phyloP scores from a whole-genome alignment of 92 coral and sea anemone species.

The Siderastrea siderea region DNA sequence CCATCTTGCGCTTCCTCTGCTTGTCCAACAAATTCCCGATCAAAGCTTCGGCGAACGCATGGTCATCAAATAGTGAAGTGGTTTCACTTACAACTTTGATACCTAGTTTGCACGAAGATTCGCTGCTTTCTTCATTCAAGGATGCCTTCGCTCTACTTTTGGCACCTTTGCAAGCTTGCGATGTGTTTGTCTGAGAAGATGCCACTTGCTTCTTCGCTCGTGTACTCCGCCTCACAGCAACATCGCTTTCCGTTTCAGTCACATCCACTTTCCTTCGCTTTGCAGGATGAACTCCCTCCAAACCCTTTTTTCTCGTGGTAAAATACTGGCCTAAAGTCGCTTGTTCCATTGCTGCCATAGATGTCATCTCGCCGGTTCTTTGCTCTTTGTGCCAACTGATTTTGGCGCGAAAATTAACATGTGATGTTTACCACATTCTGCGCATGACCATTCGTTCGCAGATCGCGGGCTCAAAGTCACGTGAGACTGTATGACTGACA shows the following conservation, averaged over 20 bases:
- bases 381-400: constrained; percentile 39
- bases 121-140: constrained; percentile 27
- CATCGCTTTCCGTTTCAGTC: constrained; percentile 16
- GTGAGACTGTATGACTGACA: background rate
- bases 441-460: constrained; percentile 7
- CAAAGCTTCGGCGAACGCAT: constrained; percentile 70
- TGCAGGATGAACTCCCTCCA: constrained; percentile 91
- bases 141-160: constrained; percentile 53
- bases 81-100: constrained; percentile 62
- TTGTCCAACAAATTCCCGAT: constrained; percentile 47
- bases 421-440: constrained; percentile 31
- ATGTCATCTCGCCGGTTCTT: background rate
- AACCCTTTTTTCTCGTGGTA: constrained; percentile 81
- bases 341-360: constrained; percentile 82
- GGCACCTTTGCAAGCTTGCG: constrained; percentile 48
- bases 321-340: constrained; percentile 90
- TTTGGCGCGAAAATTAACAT: constrained; percentile 84
- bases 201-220: constrained; percentile 26
- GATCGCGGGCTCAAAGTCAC: constrained; percentile 4
- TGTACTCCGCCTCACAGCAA: constrained; percentile 18
- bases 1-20: constrained; percentile 67
- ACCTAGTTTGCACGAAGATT: constrained; percentile 20
- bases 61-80: constrained; percentile 90
- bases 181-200: constrained; percentile 16
- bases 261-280: constrained; percentile 88